These are phyloP conservation scores for Leptinotarsa haldemani DNA, from an alignment of 2,888 invertebrate species.

Conservation along the genomic window DNA sequence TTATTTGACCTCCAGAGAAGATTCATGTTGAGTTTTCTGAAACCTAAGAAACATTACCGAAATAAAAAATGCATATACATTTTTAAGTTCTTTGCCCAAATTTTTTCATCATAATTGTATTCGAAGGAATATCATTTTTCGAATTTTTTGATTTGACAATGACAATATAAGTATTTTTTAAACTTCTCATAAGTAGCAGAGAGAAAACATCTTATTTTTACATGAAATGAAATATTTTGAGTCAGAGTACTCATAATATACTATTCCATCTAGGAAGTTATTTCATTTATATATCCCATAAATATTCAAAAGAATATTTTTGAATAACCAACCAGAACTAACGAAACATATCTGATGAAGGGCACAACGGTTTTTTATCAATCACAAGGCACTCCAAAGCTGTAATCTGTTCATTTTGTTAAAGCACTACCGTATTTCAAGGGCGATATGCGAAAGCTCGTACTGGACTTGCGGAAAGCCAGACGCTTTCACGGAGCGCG, in stretches of 20 bases:
- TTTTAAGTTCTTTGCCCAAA: too few species aligned
- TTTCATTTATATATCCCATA: neutral
- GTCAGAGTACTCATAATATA: neutral
- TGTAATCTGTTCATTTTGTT: conserved; percentile 24
- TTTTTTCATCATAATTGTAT: too few species aligned
- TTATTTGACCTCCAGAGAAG: too few species aligned
- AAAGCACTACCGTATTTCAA: conserved; percentile 54
- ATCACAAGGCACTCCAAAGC: conserved; percentile 28
- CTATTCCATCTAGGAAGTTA: neutral
- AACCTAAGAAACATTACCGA: too few species aligned
- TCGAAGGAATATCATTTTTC: too few species aligned
- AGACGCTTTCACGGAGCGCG: conserved; percentile 55
- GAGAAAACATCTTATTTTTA: too few species aligned
- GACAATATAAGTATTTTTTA: too few species aligned
- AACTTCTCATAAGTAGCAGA: too few species aligned
- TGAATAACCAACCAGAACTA: conserved; percentile 27
- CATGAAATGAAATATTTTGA: too few species aligned
- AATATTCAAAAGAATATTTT: neutral
- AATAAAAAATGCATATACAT: too few species aligned
- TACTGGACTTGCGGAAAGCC: conserved; percentile 43
- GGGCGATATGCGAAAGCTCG: conserved; percentile 54
- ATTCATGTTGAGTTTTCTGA: too few species aligned
- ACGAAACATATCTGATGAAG: conserved; percentile 40
- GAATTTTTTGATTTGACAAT: too few species aligned
- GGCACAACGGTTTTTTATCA: neutral